Base-by-base conservation (phyloP, 92 coral and sea anemone species). In the Porites divaricata region DNA sequence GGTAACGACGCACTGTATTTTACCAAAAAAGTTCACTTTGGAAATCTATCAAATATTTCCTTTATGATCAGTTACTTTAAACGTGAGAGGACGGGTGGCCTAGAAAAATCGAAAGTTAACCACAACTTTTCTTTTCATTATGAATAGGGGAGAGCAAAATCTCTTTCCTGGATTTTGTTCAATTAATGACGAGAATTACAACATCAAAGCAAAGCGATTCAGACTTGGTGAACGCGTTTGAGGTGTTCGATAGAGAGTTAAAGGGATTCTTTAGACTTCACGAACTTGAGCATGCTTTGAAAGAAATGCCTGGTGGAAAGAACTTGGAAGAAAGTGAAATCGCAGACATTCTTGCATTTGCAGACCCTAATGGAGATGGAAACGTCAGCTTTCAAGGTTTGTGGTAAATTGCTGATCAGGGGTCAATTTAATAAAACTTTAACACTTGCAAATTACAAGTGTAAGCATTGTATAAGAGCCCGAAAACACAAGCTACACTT, bases 321-420 rank as follows among this genome's bases (percentile, higher is more conserved):
- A 59, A 71, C n/a, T 70, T 81, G 10, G 59, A 88, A 8, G 72
- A 83, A 9, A 78, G 53, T 26, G 98, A 94, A 74, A 78, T 94
- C 50, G 81, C 84, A 17, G 88, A 72, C 14, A 82, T 82, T 22
- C 72, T 82, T 15, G 70, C 65, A 23, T 12, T 80, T 20, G 93
- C 98, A 15, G 98, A 92, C 56, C 81, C 85, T 6, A 88, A 89
- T 80, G 78, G 86, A 1, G 98, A 94, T 56, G 93, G 98, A 1
- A 65, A 78, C 41, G 89, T 94, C 48, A 81, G 75, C 45, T 92
- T 85, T 81, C 79, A 89, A 83, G 97, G 97, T 93, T 67, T 8
- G 78, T 28, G 23, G 8, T 14, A 49, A 51, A 21, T 23, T 28
- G 41, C 41, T 28, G 41, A 53, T 21, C 21, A 22, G 58, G 15